Conservation (phyloP, 2,113 vertebrate genomes). For the Rhabdornis inornatus region DNA sequence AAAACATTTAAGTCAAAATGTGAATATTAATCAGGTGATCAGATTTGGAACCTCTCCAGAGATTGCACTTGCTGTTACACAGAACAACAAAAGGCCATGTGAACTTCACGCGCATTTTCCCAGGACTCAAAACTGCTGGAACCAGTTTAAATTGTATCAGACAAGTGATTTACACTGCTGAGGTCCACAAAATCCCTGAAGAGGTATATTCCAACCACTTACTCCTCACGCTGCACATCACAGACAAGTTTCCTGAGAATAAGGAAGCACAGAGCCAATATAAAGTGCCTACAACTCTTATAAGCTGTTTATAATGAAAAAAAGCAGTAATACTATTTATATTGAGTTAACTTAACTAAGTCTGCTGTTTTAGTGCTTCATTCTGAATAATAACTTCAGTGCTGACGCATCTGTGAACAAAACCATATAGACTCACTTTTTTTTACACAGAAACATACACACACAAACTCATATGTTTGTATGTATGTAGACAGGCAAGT, state of each 20-base stretch:
- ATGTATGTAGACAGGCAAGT: neutral
- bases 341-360: neutral
- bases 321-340: neutral
- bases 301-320: neutral
- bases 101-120: rapidly evolving
- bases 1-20: neutral
- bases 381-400: neutral
- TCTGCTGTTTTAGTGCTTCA: neutral
- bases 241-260: neutral
- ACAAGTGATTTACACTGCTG: neutral
- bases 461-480: neutral
- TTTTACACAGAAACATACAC: neutral
- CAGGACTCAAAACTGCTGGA: neutral
- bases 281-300: neutral
- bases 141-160: neutral
- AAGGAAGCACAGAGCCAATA: neutral
- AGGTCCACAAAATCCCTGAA: rapidly evolving
- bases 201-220: neutral
- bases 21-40: neutral
- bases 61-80: neutral
- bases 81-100: neutral
- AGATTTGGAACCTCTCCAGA: neutral
- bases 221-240: neutral
- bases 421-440: neutral
- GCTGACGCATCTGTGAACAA: rapidly evolving